Evolutionary conservation across 35 echinoderm and acorn worm genomes (phyloP), one percentile per base, ranked within the genome.

Genomic region (Acanthaster planci): DNA sequence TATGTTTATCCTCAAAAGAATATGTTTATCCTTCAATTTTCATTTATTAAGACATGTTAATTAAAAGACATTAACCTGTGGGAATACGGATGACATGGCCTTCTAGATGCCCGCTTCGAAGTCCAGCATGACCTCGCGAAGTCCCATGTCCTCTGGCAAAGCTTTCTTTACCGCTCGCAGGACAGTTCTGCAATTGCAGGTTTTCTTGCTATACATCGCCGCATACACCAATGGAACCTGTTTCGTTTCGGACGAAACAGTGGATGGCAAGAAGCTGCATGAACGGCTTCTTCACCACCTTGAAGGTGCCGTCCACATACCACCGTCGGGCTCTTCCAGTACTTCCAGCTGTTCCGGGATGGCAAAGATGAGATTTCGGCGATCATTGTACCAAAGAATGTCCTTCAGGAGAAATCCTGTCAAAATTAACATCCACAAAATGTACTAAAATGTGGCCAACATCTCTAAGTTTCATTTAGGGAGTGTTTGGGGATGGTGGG

Each of bases 11-110:
- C 10, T 14, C 10, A 58, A 58, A 23, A 58, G 26, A 23, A 58
- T 7, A 19, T 54, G 19, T n/a, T n/a, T n/a, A n/a, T n/a, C n/a
- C n/a, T n/a, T n/a, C n/a, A n/a, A n/a, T n/a, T n/a, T n/a, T n/a
- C n/a, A n/a, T n/a, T n/a, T n/a, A n/a, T n/a, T n/a, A n/a, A n/a
- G n/a, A n/a, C n/a, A n/a, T n/a, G n/a, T n/a, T n/a, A n/a, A n/a
- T n/a, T n/a, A n/a, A n/a, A n/a, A n/a, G n/a, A n/a, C n/a, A n/a
- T n/a, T n/a, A n/a, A 42, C 77, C 7, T 79, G 26, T 14, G 77
- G 82, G 54, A 84, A 84, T 14, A 84, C 82, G 55, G 52, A 26
- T 58, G n/a, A 15, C 82, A 84, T 34, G 19, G 82, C 82, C 82
- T 84, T 84, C 58, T 55, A 84, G 14, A 36, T 29, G 34, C 7